phyloP scores from a whole-genome alignment of 92 coral and sea anemone species.

The Porites lobata region DNA sequence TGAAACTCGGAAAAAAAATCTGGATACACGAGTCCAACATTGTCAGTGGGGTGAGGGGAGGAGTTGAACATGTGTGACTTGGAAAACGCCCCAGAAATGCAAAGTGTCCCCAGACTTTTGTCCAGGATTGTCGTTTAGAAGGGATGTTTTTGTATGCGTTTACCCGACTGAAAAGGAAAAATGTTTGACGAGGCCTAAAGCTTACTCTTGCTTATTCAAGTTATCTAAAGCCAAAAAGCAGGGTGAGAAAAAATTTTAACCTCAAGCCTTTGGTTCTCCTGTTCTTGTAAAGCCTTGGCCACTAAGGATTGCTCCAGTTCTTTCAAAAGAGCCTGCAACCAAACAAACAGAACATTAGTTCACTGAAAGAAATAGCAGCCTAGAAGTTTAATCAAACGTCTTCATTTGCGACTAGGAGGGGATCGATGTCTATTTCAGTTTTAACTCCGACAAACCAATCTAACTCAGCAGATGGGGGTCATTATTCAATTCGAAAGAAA shows the following conservation, averaged over 20 bases:
- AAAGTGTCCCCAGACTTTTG: no score
- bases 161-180: no score
- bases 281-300: conserved; percentile 47
- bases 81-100: no score
- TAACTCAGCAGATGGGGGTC: neutral
- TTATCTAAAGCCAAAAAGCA: neutral
- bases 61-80: no score
- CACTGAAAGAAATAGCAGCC: neutral
- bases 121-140: no score
- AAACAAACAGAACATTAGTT: neutral
- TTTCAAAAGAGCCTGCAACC: conserved; percentile 35
- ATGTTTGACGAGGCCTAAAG: neutral
- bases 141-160: no score
- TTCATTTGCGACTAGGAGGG: no score
- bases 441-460: no score
- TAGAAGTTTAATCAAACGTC: neutral
- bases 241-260: neutral
- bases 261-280: conserved; percentile 30
- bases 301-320: conserved; percentile 56
- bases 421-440: no score
- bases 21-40: no score
- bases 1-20: no score
- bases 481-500: neutral
- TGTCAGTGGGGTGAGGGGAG: no score
- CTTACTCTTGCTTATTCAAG: neutral